Evolutionary conservation across 2,113 vertebrate genomes (phyloP), one percentile per base, ranked within the genome.

Genomic region (Podarcis muralis): DNA sequence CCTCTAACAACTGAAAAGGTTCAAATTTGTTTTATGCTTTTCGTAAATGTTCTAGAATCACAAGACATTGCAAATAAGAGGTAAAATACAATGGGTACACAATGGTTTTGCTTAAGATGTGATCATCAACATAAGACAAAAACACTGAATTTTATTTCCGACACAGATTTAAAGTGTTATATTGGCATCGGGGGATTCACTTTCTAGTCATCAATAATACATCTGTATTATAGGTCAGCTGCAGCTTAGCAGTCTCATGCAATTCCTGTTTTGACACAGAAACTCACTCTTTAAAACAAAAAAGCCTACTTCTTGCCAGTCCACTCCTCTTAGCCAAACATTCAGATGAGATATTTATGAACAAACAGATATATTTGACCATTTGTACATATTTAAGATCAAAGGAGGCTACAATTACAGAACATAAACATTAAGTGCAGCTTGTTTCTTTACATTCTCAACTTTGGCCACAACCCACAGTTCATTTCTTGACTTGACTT

Each of bases 271-370:
- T 2, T 3, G 30, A 32, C 68, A 43, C 32, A 62, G 57, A 32
- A 18, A 40, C 43, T 12, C 71, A 81, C 77, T 74, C 4, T 0
- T 25, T 5, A 5, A 3, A 6, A 74, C n/a, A 4, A 2, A 9
- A 53, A 82, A 62, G 80, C 0, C 4, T 76, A 48, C 62, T 32
- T 13, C 0, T n/a, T 5, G 30, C 68, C 1, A 48, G 48, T 84
- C 88, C 75, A 78, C 22, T 35, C 22, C 71, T 91, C 90, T 1
- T 1, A 43, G 48, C 2, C 18, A 86, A 8, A n/a, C 40, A 76
- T 69, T 77, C 37, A 69, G 71, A 89, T 91, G 91, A 92, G 88
- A 92, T 83, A 48, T 83, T 89, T 84, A 89, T 86, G 6, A 78
- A 40, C 22, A 40, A 66, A 23, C 13, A 15, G 32, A 48, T n/a